Evolutionary conservation across 1,140 invertebrate genomes (phyloP).

Genomic region (Hypothenemus hampei): DNA sequence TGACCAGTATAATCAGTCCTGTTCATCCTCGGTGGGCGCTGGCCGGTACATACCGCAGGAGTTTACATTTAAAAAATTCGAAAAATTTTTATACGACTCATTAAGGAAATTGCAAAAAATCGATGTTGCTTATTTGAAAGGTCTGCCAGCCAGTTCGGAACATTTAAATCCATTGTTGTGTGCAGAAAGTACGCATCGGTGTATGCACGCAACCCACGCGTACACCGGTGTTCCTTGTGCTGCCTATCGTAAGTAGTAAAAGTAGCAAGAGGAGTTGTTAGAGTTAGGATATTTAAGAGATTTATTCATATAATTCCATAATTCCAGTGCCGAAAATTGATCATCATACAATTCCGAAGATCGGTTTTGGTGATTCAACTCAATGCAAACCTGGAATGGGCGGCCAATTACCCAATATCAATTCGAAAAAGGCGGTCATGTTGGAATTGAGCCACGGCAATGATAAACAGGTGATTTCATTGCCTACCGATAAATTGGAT

Average conservation of each 20-base stretch:
- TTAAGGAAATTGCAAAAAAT: constrained; percentile 70
- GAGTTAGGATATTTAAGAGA: background rate
- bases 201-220: constrained; percentile 83
- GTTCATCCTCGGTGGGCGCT: constrained; percentile 60
- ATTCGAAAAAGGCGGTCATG: constrained; percentile 57
- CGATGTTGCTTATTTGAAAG: constrained; percentile 58
- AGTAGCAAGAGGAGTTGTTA: background rate
- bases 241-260: constrained; percentile 66
- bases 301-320: background rate
- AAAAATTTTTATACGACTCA: constrained; percentile 87
- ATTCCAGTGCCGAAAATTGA: constrained; percentile 64
- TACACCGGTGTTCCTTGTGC: constrained; percentile 84
- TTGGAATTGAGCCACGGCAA: constrained; percentile 73
- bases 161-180: constrained; percentile 62
- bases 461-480: constrained; percentile 75
- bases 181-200: constrained; percentile 77
- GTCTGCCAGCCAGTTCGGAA: constrained; percentile 52
- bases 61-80: constrained; percentile 80
- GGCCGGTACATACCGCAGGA: constrained; percentile 66
- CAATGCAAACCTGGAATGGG: constrained; percentile 42
- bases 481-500: constrained; percentile 78
- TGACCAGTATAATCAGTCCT: constrained; percentile 76
- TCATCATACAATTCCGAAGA: constrained; percentile 70
- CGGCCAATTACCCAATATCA: constrained; percentile 57
- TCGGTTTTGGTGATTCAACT: constrained; percentile 47